A percentile compares a stretch with the other conserved stretches of the same genome.
Evolutionary conservation across 1,140 invertebrate species (phyloP).

Genomic region (Mactra quadrangularis): DNA sequence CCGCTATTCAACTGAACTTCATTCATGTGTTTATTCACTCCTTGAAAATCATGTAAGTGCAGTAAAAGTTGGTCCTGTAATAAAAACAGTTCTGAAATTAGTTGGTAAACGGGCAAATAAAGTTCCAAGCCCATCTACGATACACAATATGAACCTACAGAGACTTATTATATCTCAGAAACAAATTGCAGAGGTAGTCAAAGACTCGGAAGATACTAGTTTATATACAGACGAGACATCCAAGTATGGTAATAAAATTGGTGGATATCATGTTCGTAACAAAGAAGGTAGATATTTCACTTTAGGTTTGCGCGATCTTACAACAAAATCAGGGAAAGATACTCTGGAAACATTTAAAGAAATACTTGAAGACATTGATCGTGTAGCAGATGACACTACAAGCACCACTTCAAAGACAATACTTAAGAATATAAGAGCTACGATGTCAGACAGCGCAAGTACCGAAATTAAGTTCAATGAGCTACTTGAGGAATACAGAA

Average conservation of each 20-base stretch:
- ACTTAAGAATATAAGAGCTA: conserved; percentile 11
- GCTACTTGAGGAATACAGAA: conserved; percentile 4
- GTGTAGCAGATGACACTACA: neutral
- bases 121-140: conserved; percentile 14
- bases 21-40: too few species aligned
- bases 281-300: neutral
- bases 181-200: conserved; percentile 15
- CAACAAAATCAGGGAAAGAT: conserved; percentile 32
- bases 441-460: conserved; percentile 26
- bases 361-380: neutral
- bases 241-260: conserved; percentile 13
- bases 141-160: conserved; percentile 32
- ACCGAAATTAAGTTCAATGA: conserved; percentile 34
- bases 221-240: conserved; percentile 40
- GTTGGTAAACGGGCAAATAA: too few species aligned
- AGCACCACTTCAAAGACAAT: conserved; percentile 1
- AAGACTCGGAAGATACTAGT: neutral
- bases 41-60: too few species aligned
- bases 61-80: too few species aligned
- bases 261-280: conserved; percentile 9
- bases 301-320: neutral
- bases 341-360: too few species aligned
- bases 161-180: conserved; percentile 11
- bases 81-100: too few species aligned
- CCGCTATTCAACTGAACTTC: too few species aligned